Evolutionary conservation across 2,797 vertebrate genomes (phyloP).

Genomic region (Tachyglossus aculeatus): DNA sequence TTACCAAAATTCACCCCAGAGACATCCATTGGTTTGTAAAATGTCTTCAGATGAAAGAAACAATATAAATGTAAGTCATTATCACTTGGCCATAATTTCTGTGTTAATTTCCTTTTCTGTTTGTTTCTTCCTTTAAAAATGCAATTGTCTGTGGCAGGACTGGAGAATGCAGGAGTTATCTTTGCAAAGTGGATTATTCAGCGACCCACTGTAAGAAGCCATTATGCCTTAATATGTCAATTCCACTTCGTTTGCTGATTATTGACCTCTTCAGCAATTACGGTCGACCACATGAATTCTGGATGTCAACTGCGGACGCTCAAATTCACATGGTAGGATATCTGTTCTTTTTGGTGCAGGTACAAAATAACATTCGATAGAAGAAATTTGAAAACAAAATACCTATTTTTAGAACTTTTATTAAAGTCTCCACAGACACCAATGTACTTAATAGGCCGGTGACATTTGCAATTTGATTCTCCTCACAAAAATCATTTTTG

Average conservation of each 20-base stretch:
- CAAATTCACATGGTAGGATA: neutral
- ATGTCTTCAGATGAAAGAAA: constrained; percentile 21
- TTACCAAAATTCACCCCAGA: neutral
- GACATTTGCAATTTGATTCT: neutral
- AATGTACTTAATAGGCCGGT: constrained; percentile 13
- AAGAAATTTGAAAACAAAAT: constrained; percentile 13
- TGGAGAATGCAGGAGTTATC: neutral
- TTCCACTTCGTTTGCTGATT: neutral
- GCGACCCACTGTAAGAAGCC: neutral
- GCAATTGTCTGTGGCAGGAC: neutral
- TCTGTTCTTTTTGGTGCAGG: neutral
- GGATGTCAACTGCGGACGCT: neutral
- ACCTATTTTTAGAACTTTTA: constrained; percentile 29
- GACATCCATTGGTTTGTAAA: constrained; percentile 38
- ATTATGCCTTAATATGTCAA: rapidly evolving
- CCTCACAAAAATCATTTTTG: constrained; percentile 4
- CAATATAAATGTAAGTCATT: neutral
- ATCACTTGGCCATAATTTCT: neutral
- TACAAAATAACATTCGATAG: neutral
- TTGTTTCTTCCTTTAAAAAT: neutral
- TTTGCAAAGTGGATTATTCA: neutral
- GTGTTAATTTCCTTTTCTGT: constrained; percentile 29
- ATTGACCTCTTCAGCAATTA: neutral
- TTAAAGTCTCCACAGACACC: constrained; percentile 1
- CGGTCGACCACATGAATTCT: neutral